Evolutionary conservation across 2,797 vertebrate genomes (phyloP).

Genomic region (Emydoidea blandingii): DNA sequence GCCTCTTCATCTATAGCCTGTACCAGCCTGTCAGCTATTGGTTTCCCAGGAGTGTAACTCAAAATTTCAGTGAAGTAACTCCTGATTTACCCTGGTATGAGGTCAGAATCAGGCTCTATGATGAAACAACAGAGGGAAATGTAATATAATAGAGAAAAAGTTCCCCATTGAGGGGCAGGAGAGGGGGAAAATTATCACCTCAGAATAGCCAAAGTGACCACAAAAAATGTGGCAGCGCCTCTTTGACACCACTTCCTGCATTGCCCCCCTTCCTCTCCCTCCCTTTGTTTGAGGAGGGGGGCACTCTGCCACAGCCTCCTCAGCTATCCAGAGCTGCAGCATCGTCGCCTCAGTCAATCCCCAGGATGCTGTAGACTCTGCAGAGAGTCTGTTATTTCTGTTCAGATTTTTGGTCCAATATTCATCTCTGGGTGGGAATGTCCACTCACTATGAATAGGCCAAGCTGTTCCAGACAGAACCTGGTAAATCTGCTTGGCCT

Average conservation of each 20-base stretch:
- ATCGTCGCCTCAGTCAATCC: neutral
- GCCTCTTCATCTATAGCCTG: neutral
- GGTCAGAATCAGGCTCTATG: neutral
- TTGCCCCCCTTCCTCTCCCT: neutral
- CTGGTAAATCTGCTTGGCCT: accelerated
- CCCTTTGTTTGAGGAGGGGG: constrained; percentile 6
- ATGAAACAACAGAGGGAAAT: constrained; percentile 1
- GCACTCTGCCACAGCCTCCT: neutral
- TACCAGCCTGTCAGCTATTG: neutral
- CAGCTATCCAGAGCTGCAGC: neutral
- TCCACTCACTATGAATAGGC: accelerated
- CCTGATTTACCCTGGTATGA: neutral
- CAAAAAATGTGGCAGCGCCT: neutral
- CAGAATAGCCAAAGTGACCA: constrained; percentile 27
- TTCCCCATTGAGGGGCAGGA: neutral
- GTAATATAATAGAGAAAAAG: neutral
- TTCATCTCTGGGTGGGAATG: neutral
- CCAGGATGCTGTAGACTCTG: neutral
- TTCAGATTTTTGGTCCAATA: neutral
- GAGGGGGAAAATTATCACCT: constrained; percentile 32
- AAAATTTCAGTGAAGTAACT: neutral
- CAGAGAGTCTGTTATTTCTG: neutral
- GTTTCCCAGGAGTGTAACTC: neutral
- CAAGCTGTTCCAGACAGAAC: neutral
- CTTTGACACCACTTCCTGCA: neutral